Conservation (phyloP, 2,113 vertebrate species). For the Columba janthina region DNA sequence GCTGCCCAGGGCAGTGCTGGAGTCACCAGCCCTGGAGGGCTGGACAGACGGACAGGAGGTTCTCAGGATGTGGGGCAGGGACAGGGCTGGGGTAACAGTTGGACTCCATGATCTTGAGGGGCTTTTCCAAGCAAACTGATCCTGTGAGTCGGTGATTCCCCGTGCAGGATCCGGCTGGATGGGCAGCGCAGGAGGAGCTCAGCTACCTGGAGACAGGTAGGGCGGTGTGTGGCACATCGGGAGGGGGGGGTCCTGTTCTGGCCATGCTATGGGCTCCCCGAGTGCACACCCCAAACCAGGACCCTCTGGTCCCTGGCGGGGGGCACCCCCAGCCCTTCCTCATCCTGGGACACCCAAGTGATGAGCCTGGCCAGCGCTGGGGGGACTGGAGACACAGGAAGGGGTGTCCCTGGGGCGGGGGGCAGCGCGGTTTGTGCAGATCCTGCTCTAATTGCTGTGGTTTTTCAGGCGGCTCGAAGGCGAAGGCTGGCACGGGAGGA, state of each 20-base stretch:
- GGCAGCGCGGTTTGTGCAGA: not conserved
- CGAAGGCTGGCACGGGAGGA: not conserved
- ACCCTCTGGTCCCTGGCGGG: no score
- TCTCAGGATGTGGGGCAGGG: no score
- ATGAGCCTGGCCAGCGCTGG: not conserved
- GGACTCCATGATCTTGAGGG: no score
- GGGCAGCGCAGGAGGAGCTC: not conserved
- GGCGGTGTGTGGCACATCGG: rapidly evolving
- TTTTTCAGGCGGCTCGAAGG: not conserved
- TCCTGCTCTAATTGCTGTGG: not conserved
- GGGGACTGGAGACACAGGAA: no score
- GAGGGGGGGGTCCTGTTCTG: not conserved
- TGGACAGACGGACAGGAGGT: no score
- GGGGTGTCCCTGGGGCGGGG: rapidly evolving
- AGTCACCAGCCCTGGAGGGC: no score
- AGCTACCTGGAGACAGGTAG: not conserved
- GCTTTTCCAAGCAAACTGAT: no score
- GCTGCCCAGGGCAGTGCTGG: no score
- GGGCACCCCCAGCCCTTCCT: not conserved
- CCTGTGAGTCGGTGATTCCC: no score
- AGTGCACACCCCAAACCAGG: rapidly evolving
- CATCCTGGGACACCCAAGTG: not conserved
- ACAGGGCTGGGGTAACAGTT: no score
- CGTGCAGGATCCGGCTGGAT: rapidly evolving
- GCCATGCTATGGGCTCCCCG: rapidly evolving